Evolutionary conservation across 2,797 vertebrate genomes (phyloP), one percentile per base, ranked within the genome.

Genomic region (Hapalemur alaotrensis): DNA sequence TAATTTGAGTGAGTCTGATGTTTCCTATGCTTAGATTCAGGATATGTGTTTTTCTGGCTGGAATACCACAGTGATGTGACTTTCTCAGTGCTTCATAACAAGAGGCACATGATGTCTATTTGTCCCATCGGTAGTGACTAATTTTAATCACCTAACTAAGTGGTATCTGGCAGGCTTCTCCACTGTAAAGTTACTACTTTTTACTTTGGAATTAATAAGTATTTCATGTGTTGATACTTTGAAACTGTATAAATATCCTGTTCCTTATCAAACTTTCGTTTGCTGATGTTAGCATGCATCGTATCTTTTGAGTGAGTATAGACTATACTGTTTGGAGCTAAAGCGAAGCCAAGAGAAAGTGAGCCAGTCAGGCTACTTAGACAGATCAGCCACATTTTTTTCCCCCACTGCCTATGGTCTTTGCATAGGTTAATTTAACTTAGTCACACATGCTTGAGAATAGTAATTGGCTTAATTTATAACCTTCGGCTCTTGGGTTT

Each of bases 191-290:
- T 83, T 82, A 79, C 59, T 94, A 17, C 73, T 93, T 95, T 93
- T 91, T 84, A 59, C 73, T 89, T 93, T 93, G 46, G 79, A 76
- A 43, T 89, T 97, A 80, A 8, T 89, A 61, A 90, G 17, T 83
- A 72, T 89, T 93, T 94, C 87, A 8, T 93, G 48, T 18, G 28
- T 50, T 83, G 79, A 46, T 87, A 92, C 41, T 84, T 96, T 67
- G 54, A 94, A 78, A 57, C 50, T 84, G 30, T 65, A 65, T 89
- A 91, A 93, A 91, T 83, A 83, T 70, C 80, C 25, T 83, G 7
- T 82, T 87, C 52, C 63, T 93, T 46, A 72, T 61, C 80, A 83
- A 57, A 89, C 38, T 76, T 83, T 57, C 4, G 92, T 46, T 73
- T 15, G 61, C 38, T 86, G 48, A 75, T 91, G 87, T 86, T 91